A percentile compares a stretch with the other conserved stretches of the same genome.
These are phyloP conservation scores for Tamandua tetradactyla DNA, from an alignment of 2,797 vertebrate species.

Conservation along the genomic window DNA sequence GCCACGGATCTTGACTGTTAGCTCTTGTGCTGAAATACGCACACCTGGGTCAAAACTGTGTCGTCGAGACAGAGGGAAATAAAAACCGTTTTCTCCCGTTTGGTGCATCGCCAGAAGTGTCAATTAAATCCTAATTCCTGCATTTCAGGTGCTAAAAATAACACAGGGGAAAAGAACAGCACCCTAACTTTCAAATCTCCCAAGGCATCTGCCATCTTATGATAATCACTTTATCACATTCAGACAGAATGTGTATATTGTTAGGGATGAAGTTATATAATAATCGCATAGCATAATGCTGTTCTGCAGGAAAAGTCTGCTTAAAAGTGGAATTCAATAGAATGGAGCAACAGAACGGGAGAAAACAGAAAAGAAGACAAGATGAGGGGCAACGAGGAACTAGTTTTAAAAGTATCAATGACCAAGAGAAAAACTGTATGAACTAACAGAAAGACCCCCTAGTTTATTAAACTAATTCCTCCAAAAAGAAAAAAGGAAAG, in stretches of 20 bases:
- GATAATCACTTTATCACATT: slow-evolving; percentile 41
- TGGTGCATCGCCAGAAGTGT: neutral
- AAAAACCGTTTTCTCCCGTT: neutral
- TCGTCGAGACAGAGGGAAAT: neutral
- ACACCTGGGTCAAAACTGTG: neutral
- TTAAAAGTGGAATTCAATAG: slow-evolving; percentile 11
- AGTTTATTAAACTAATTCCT: neutral
- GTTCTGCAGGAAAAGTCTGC: neutral
- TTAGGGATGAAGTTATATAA: slow-evolving; percentile 15
- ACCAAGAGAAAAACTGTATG: neutral
- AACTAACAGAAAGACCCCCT: neutral
- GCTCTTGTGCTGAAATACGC: neutral
- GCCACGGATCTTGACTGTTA: neutral
- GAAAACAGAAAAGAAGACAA: too few relatives aligned
- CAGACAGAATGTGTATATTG: slow-evolving; percentile 7
- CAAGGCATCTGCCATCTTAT: slow-evolving; percentile 45
- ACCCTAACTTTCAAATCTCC: slow-evolving; percentile 26
- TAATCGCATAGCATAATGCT: neutral
- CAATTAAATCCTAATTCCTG: slow-evolving; percentile 38
- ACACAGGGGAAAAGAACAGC: neutral
- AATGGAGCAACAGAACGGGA: neutral
- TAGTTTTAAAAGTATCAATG: neutral
- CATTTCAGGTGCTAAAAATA: slow-evolving; percentile 45
- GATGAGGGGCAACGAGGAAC: neutral
- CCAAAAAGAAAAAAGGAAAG: neutral